Evolutionary conservation across 1,140 invertebrate genomes (phyloP).

Genomic region (Whitmania pigra): DNA sequence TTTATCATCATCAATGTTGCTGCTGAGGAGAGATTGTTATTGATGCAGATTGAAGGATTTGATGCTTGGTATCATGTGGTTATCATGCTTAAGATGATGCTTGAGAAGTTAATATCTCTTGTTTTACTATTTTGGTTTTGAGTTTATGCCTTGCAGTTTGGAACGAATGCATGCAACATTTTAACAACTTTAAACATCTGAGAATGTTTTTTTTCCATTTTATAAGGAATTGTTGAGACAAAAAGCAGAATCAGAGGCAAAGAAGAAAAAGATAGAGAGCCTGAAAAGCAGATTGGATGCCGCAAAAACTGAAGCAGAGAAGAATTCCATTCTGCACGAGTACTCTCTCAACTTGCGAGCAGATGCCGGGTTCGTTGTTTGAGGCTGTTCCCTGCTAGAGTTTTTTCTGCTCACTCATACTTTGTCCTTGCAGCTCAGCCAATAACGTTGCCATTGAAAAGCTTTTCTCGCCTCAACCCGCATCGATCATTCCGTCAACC

Average conservation of each 20-base stretch:
- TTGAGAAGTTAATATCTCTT: no score
- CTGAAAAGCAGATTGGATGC: constrained; percentile 22
- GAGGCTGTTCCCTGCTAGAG: not conserved
- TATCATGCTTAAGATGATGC: no score
- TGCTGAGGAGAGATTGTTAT: no score
- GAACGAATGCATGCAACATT: not conserved
- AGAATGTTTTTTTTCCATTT: constrained; percentile 2
- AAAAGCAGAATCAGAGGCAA: constrained; percentile 34
- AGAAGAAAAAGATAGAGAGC: constrained; percentile 35
- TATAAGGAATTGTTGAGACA: constrained; percentile 35
- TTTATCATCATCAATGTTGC: no score
- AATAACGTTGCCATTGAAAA: not conserved
- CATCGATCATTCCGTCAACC: not conserved
- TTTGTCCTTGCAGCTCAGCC: no score
- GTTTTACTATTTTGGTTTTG: no score
- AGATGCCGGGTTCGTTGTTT: not conserved
- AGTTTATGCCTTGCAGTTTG: not conserved
- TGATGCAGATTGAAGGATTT: no score
- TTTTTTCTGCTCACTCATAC: not conserved
- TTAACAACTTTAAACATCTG: not conserved
- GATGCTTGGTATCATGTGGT: no score
- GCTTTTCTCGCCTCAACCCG: not conserved
- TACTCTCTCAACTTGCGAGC: not conserved
- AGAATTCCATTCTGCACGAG: not conserved
- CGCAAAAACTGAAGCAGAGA: constrained; percentile 16